phyloP scores from a whole-genome alignment of 2,113 vertebrate species.

The Bufo bufo region DNA sequence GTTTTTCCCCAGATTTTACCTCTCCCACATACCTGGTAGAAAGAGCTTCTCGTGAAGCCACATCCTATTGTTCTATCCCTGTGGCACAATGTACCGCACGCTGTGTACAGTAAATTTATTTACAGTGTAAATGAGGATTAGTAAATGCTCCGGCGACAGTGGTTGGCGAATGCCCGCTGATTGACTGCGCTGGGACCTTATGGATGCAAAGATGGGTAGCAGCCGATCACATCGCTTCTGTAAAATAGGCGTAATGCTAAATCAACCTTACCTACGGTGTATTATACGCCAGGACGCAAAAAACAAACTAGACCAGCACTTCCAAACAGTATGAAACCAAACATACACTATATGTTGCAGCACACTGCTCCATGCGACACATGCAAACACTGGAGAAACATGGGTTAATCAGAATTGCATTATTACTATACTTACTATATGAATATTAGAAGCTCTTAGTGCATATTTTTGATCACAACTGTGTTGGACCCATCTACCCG shows the following conservation, averaged over 20 bases:
- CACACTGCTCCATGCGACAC: not conserved
- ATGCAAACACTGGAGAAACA: too few species aligned
- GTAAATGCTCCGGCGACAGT: not conserved
- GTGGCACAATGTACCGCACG: not conserved
- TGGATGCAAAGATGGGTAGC: not conserved
- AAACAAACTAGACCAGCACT: too few species aligned
- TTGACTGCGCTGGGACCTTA: not conserved
- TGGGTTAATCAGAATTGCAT: too few species aligned
- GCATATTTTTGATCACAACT: too few species aligned
- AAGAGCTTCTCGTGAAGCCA: not conserved
- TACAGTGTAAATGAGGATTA: conserved; percentile 36
- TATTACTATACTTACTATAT: too few species aligned
- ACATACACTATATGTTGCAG: not conserved
- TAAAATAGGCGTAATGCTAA: not conserved
- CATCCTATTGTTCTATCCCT: not conserved
- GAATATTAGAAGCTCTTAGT: too few species aligned
- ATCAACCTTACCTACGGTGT: not conserved
- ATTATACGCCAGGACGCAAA: not conserved
- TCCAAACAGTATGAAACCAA: too few species aligned
- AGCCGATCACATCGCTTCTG: not conserved
- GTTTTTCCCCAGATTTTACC: not conserved
- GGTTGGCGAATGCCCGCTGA: not conserved
- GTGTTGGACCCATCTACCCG: too few species aligned
- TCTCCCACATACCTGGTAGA: not conserved
- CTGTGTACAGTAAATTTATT: conserved; percentile 53